Evolutionary conservation across 2,797 vertebrate species (phyloP).

Genomic region (Chelonia mydas): DNA sequence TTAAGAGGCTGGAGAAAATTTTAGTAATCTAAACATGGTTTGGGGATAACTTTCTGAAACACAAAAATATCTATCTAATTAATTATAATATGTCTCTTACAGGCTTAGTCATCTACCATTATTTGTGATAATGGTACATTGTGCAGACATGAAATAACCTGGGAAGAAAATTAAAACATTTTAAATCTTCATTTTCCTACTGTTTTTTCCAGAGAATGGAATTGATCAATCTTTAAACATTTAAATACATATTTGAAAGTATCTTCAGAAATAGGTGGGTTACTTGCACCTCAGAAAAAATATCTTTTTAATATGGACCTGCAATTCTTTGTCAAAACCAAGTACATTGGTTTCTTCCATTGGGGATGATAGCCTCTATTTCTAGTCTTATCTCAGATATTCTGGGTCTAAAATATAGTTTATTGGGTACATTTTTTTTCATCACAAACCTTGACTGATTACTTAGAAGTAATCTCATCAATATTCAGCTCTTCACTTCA

Average conservation of each 20-base stretch:
- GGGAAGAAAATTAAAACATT: neutral
- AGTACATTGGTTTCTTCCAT: neutral
- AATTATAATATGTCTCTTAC: neutral
- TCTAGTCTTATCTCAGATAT: neutral
- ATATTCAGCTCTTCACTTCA: neutral
- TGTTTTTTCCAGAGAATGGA: neutral
- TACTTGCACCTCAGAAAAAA: neutral
- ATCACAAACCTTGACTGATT: neutral
- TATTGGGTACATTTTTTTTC: neutral
- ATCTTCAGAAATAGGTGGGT: neutral
- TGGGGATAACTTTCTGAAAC: neutral
- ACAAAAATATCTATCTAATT: neutral
- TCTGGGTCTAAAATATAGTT: neutral
- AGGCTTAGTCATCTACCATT: neutral
- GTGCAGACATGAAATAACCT: neutral
- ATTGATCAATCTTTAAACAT: neutral
- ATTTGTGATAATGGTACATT: neutral
- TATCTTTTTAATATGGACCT: neutral
- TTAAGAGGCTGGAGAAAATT: neutral
- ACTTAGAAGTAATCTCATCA: neutral
- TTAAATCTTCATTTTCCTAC: neutral
- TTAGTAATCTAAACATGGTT: neutral
- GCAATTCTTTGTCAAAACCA: neutral
- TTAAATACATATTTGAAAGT: neutral
- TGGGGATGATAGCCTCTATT: neutral